phyloP scores from a whole-genome alignment of 23 tunicate species.

The Ciona savignyi region DNA sequence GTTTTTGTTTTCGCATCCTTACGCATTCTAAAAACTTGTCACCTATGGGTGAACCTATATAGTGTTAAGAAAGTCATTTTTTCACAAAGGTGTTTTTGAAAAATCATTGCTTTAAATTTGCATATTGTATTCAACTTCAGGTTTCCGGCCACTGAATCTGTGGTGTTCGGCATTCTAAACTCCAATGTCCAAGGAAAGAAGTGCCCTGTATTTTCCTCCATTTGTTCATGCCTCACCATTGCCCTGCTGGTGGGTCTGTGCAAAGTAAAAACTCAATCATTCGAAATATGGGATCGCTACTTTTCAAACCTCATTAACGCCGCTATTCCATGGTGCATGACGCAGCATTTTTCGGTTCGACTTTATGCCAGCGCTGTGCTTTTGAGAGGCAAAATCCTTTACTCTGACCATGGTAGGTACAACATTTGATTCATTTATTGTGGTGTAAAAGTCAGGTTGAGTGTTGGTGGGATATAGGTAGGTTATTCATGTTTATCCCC shows the following conservation, averaged over 20 bases:
- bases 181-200: background rate
- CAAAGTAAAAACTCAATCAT: background rate
- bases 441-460: background rate
- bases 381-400: slow-evolving; percentile 7
- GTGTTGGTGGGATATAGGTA: too few relatives aligned
- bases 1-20: too few relatives aligned
- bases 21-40: too few relatives aligned
- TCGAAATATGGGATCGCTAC: slow-evolving; percentile 20
- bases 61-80: background rate
- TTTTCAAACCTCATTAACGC: slow-evolving; percentile 21
- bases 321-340: slow-evolving; percentile 87
- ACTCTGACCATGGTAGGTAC: slow-evolving; percentile 8
- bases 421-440: too few relatives aligned
- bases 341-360: slow-evolving; percentile 80
- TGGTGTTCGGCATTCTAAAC: background rate
- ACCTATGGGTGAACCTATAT: too few relatives aligned
- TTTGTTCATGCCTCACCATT: background rate
- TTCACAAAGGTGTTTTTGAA: background rate
- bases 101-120: background rate
- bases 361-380: slow-evolving; percentile 63
- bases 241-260: background rate
- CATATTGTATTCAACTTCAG: background rate
- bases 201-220: background rate
- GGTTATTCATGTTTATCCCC: too few relatives aligned
- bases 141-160: background rate